A percentile compares a stretch with the other conserved stretches of the same genome.
These are phyloP conservation scores for Eudemis profundana DNA, from an alignment of 2,888 invertebrate species.

Conservation along the genomic window DNA sequence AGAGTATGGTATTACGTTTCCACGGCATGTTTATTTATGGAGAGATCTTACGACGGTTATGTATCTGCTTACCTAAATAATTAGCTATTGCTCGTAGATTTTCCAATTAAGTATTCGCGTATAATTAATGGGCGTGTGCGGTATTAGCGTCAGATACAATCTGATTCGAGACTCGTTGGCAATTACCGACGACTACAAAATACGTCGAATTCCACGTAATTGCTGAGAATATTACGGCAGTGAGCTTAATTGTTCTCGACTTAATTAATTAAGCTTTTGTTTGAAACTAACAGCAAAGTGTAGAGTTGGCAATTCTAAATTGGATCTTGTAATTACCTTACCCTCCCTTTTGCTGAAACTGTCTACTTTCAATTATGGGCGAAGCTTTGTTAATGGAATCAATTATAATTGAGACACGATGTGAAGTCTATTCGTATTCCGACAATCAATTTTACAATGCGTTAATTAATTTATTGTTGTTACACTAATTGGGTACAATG, in stretches of 20 bases:
- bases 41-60: conserved; percentile 58
- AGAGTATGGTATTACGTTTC: neutral
- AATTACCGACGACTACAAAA: conserved; percentile 82
- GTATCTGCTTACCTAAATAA: conserved; percentile 59
- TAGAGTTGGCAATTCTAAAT: conserved; percentile 86
- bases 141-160: conserved; percentile 81
- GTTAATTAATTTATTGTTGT: conserved; percentile 66
- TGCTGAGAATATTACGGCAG: conserved; percentile 84
- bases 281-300: conserved; percentile 86
- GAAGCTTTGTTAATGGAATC: conserved; percentile 82
- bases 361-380: conserved; percentile 84
- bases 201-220: conserved; percentile 83
- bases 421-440: conserved; percentile 66
- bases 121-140: conserved; percentile 79
- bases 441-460: conserved; percentile 61
- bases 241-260: conserved; percentile 85
- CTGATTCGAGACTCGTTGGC: conserved; percentile 77
- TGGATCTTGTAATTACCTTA: conserved; percentile 85
- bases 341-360: conserved; percentile 81
- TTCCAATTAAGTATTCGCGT: conserved; percentile 78
- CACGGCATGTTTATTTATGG: conserved; percentile 46
- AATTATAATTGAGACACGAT: conserved; percentile 81
- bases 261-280: conserved; percentile 86
- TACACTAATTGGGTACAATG: conserved; percentile 48
- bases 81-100: conserved; percentile 74